A percentile compares a stretch with the other conserved stretches of the same genome.
Evolutionary conservation across 2,888 invertebrate genomes (phyloP).

Genomic region (Gandaritis pyraliata): DNA sequence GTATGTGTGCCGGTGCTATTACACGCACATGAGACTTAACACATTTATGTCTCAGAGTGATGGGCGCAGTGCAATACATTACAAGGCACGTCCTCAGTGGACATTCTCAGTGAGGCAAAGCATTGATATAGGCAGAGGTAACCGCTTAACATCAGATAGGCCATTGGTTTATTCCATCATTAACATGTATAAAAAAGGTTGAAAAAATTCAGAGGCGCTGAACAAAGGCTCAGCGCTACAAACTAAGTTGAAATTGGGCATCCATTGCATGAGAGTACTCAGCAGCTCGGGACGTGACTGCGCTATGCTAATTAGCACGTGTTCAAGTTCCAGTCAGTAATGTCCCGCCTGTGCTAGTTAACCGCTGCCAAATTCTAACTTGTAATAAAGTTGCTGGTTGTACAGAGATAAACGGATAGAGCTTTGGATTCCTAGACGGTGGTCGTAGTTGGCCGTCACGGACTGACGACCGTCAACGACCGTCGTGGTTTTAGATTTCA

Average conservation of each 20-base stretch:
- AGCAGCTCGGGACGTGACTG: slow-evolving; percentile 25
- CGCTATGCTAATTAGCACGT: slow-evolving; percentile 34
- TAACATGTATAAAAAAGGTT: too few species aligned
- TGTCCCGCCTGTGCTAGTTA: slow-evolving; percentile 16
- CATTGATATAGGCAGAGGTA: too few species aligned
- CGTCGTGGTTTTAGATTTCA: too few species aligned
- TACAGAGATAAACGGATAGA: slow-evolving; percentile 6
- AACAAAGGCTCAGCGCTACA: slow-evolving; percentile 2
- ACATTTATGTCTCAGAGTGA: too few species aligned
- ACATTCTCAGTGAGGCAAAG: too few species aligned
- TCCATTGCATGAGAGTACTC: slow-evolving; percentile 25
- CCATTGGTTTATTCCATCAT: too few species aligned
- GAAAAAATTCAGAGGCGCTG: not conserved
- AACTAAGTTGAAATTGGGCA: slow-evolving; percentile 26
- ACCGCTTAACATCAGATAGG: too few species aligned
- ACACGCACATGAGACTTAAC: too few species aligned
- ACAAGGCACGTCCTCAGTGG: too few species aligned
- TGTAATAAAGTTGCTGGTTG: slow-evolving; percentile 17
- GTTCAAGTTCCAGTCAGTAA: slow-evolving; percentile 23
- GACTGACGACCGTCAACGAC: too few species aligned
- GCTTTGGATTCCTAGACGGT: not conserved
- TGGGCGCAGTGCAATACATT: too few species aligned
- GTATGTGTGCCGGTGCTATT: too few species aligned
- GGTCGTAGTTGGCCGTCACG: not conserved
- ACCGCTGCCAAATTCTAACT: slow-evolving; percentile 27